Base-by-base conservation (phyloP, 2,113 vertebrate genomes). In the Ptilorrhoa leucosticta region DNA sequence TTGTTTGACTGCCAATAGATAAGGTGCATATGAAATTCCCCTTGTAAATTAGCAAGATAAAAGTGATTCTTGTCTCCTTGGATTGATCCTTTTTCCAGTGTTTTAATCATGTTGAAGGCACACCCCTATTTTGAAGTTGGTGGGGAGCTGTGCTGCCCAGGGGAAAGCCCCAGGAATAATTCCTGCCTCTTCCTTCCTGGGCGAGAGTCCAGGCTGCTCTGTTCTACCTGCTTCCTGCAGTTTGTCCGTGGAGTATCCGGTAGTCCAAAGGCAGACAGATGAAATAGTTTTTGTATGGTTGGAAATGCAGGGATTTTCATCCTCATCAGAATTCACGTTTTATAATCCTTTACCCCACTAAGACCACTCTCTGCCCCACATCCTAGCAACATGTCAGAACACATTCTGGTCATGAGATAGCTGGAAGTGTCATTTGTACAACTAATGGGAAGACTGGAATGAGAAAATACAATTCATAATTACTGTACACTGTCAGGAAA, bases 21-120 rank as follows among this genome's bases (percentile, higher is more conserved):
- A 98, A 98, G 97, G 97, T 97, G 93, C 91, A 50, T 94, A 85
- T 95, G 87, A 97, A 97, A 91, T 87, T 91, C 97, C 96, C 84
- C 94, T 95, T 96, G 94, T 97, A 97, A 97, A 97, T 95, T 97
- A 97, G 44, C 44, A 94, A 90, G 93, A 97, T 97, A 91, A 93
- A 87, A 96, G 94, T 94, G 93, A 96, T 97, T 90, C 94, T 95
- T 93, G 57, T 97, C 97, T 97, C 92, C 40, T 27, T 10, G 85
- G 93, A 94, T 85, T 97, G 92, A 68, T 91, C 18, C 68, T 63
- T 93, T 95, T 89, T 96, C 60, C 69, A 93, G 61, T 57, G n/a
- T 93, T 92, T 92, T 93, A 90, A 92, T 94, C 40, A 68, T 50
- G 68, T 64, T 83, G 48, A 92, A 93, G 80, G 69, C 79, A 86